These are phyloP conservation scores for Sinopyrophorus schimmeli DNA, from an alignment of 2,888 invertebrate genomes.

Conservation along the genomic window DNA sequence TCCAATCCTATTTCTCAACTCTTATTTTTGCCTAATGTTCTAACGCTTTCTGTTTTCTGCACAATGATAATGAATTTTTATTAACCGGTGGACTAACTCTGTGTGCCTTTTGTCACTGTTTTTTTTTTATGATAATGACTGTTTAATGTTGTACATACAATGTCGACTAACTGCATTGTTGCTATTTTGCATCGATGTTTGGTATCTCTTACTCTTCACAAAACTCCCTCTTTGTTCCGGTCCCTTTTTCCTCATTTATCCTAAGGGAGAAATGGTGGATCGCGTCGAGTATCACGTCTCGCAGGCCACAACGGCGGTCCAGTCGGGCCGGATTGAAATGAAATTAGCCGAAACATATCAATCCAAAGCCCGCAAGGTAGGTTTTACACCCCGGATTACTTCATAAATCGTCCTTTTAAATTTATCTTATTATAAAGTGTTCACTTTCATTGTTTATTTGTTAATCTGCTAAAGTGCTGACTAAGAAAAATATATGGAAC, in stretches of 20 bases:
- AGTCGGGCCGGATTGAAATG: constrained; percentile 77
- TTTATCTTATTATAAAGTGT: too few species aligned
- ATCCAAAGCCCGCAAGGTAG: constrained; percentile 88
- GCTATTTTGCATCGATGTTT: constrained; percentile 48
- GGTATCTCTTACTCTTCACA: constrained; percentile 39
- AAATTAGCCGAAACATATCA: constrained; percentile 80
- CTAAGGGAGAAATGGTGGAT: constrained; percentile 91
- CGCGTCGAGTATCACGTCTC: constrained; percentile 92
- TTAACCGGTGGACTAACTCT: constrained; percentile 47
- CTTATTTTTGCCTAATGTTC: constrained; percentile 35
- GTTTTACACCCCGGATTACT: constrained; percentile 45
- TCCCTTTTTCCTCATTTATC: constrained; percentile 26
- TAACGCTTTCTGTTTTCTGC: constrained; percentile 30
- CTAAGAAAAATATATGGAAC: too few species aligned
- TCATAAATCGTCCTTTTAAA: too few species aligned
- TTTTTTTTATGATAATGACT: constrained; percentile 40
- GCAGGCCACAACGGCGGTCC: constrained; percentile 82
- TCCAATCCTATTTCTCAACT: constrained; percentile 16
- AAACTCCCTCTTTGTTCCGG: constrained; percentile 22
- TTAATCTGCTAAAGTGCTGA: too few species aligned
- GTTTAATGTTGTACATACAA: constrained; percentile 43
- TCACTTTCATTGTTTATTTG: too few species aligned
- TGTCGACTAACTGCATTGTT: constrained; percentile 49
- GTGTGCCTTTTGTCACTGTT: constrained; percentile 53
- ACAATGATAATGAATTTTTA: constrained; percentile 27